Conservation (phyloP, 2,888 invertebrate genomes). For the Agrotis puta region DNA sequence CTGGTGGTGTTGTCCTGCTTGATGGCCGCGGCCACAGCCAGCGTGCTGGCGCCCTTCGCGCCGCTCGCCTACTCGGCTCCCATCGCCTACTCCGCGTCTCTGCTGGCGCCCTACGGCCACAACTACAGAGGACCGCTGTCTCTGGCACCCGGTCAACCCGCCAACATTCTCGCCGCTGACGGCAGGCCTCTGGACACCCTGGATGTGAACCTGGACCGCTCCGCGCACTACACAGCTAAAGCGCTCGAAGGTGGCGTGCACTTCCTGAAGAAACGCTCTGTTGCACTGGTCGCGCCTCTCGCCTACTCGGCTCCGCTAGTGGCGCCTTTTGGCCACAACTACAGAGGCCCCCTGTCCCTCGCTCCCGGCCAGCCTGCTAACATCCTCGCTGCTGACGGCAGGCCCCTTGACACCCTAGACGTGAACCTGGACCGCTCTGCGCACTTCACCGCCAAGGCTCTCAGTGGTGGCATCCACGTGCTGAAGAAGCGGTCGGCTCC, state of each 20-base stretch:
- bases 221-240: slow-evolving; percentile 84
- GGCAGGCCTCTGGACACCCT: slow-evolving; percentile 87
- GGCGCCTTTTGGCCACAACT: slow-evolving; percentile 73
- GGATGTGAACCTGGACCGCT: slow-evolving; percentile 86
- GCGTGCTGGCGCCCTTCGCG: slow-evolving; percentile 59
- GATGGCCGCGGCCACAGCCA: slow-evolving; percentile 90
- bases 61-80: slow-evolving; percentile 60
- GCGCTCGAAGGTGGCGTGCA: slow-evolving; percentile 76
- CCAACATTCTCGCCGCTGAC: slow-evolving; percentile 83
- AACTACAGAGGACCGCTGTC: slow-evolving; percentile 86
- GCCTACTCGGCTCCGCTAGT: slow-evolving; percentile 52
- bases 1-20: slow-evolving; percentile 92
- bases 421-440: slow-evolving; percentile 86
- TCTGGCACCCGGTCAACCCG: slow-evolving; percentile 86
- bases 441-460: slow-evolving; percentile 81
- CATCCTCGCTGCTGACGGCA: slow-evolving; percentile 84
- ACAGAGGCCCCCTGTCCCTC: slow-evolving; percentile 85
- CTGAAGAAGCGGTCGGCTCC: slow-evolving; percentile 80
- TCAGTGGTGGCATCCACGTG: slow-evolving; percentile 70
- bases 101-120: slow-evolving; percentile 68
- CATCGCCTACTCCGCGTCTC: slow-evolving; percentile 51
- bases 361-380: slow-evolving; percentile 87
- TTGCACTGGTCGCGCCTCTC: slow-evolving; percentile 58
- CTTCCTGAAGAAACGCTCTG: slow-evolving; percentile 82
- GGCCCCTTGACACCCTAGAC: slow-evolving; percentile 85